A percentile compares a stretch with the other conserved stretches of the same genome.
These are phyloP conservation scores for Tiphia femorata DNA, from an alignment of 2,888 invertebrate genomes.

Conservation along the genomic window DNA sequence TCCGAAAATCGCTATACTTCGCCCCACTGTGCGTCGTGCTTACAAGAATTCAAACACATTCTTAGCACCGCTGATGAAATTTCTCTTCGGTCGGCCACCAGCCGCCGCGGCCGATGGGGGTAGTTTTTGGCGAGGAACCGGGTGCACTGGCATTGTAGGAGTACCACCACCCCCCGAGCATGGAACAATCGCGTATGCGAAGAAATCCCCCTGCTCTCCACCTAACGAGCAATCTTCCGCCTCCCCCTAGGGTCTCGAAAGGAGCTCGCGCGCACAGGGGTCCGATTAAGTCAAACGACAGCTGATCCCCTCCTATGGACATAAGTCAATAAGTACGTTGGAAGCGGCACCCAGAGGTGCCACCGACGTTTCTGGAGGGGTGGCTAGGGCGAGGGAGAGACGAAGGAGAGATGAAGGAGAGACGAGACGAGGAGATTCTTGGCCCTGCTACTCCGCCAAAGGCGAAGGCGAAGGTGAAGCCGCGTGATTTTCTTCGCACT, in stretches of 20 bases:
- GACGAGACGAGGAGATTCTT: too few species aligned
- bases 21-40: too few species aligned
- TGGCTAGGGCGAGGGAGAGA: not conserved
- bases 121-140: constrained; percentile 33
- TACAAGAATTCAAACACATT: too few species aligned
- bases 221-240: too few species aligned
- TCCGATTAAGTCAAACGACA: constrained; percentile 55
- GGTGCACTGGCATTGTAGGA: constrained; percentile 41
- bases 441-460: too few species aligned
- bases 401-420: too few species aligned
- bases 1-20: too few species aligned
- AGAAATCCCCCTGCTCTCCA: constrained; percentile 49
- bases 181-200: constrained; percentile 43
- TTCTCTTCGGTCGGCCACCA: too few species aligned
- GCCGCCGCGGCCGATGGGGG: too few species aligned
- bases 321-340: constrained; percentile 64
- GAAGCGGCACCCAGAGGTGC: too few species aligned
- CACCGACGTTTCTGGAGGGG: not conserved
- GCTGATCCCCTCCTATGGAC: constrained; percentile 54
- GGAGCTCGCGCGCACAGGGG: constrained; percentile 41
- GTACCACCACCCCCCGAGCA: constrained; percentile 39
- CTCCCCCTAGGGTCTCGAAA: constrained; percentile 27
- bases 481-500: constrained; percentile 7
- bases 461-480: not conserved
- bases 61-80: too few species aligned